A percentile compares a stretch with the other conserved stretches of the same genome.
Conservation (phyloP, 2,113 vertebrate genomes). For the Nyctibius bracteatus region DNA sequence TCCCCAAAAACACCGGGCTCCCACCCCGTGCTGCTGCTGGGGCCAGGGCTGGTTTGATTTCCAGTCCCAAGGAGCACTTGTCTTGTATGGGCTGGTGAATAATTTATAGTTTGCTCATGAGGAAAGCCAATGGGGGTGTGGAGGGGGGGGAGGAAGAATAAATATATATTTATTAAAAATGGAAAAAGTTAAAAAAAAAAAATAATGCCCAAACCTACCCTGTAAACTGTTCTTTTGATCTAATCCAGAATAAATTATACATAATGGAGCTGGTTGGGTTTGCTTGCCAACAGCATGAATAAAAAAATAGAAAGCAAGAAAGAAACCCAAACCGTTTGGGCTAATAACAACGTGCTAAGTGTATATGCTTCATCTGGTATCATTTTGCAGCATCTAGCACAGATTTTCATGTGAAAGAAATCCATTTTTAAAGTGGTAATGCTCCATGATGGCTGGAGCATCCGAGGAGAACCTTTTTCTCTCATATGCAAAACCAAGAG, state of each 20-base stretch:
- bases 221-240: conserved; percentile 42
- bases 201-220: conserved; percentile 4
- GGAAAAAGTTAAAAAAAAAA: not conserved
- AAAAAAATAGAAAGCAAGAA: not conserved
- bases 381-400: not conserved
- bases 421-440: not conserved
- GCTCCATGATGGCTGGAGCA: not conserved
- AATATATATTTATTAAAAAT: conserved; percentile 43
- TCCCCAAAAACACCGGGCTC: not conserved
- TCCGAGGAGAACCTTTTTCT: not conserved
- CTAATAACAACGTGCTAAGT: not conserved
- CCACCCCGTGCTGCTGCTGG: accelerated
- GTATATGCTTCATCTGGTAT: not conserved
- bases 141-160: not conserved
- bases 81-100: not conserved
- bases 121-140: not conserved
- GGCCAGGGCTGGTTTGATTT: not conserved
- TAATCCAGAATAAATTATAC: conserved; percentile 32
- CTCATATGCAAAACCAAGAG: not conserved
- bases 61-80: conserved; percentile 7
- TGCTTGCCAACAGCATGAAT: conserved; percentile 36
- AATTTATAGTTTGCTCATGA: conserved; percentile 32
- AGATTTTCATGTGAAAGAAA: not conserved
- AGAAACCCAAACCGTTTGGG: not conserved
- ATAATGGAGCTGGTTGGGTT: conserved; percentile 2